Conservation (phyloP, 2,113 vertebrate species). For the Protomyctophum bolini region DNA sequence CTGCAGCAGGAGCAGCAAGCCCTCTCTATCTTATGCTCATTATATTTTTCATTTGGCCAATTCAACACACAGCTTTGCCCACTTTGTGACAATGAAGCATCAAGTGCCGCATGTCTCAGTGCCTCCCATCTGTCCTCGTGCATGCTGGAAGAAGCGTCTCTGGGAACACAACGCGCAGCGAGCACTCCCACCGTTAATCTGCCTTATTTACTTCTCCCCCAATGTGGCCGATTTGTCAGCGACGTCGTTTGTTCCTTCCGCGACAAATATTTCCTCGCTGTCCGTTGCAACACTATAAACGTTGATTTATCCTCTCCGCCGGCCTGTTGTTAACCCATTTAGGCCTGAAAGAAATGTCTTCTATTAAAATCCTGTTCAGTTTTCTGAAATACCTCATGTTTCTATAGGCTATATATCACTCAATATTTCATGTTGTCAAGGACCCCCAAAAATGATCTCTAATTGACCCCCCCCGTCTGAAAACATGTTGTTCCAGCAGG, state of each 20-base stretch:
- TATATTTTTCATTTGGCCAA: conserved; percentile 67
- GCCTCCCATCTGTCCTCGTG: conserved; percentile 73
- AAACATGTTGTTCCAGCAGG: too few species aligned
- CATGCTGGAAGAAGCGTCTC: conserved; percentile 67
- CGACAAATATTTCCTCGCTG: conserved; percentile 73
- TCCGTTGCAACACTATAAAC: conserved; percentile 65
- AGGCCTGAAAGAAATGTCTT: too few species aligned
- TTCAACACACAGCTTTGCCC: conserved; percentile 51
- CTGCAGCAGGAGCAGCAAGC: conserved; percentile 7
- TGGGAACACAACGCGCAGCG: conserved; percentile 67
- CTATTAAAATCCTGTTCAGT: too few species aligned
- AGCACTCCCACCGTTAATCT: conserved; percentile 72
- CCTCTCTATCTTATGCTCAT: conserved; percentile 32
- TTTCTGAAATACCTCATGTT: too few species aligned
- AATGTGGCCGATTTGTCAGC: conserved; percentile 72
- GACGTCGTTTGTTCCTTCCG: conserved; percentile 66
- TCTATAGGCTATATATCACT: too few species aligned
- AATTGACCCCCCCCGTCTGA: too few species aligned
- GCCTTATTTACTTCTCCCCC: conserved; percentile 75
- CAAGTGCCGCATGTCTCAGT: conserved; percentile 71
- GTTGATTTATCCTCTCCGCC: conserved; percentile 74
- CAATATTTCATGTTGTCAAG: too few species aligned
- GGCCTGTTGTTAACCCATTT: too few species aligned
- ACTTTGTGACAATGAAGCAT: conserved; percentile 62
- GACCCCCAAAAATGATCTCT: too few species aligned